Percentiles rank a stretch among this genome's conserved stretches.
Conservation (phyloP, 2,797 vertebrate species). For the Acanthurus lineatus region DNA sequence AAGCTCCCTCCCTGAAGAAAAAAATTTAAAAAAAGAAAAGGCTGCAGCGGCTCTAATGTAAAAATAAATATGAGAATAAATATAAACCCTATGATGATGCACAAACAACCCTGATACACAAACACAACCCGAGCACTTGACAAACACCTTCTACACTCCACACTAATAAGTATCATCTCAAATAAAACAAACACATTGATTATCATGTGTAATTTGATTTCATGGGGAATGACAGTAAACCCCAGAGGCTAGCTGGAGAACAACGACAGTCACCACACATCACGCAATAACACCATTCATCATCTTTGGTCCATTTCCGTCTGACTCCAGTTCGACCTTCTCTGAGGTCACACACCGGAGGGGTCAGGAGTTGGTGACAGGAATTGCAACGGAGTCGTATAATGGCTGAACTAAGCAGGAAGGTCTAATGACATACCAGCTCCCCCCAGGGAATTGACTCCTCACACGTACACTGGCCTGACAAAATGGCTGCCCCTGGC, state of each 20-base stretch:
- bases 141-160: slow-evolving; percentile 38
- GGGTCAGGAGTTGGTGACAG: slow-evolving; percentile 60
- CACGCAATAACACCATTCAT: slow-evolving; percentile 47
- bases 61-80: slow-evolving; percentile 60
- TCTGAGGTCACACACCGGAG: slow-evolving; percentile 47
- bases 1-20: background rate
- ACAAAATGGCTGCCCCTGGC: slow-evolving; percentile 49
- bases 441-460: slow-evolving; percentile 54
- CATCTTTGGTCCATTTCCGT: slow-evolving; percentile 50
- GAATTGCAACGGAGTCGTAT: slow-evolving; percentile 45
- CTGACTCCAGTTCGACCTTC: slow-evolving; percentile 59
- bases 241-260: slow-evolving; percentile 37
- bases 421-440: slow-evolving; percentile 67
- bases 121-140: slow-evolving; percentile 37
- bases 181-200: slow-evolving; percentile 61
- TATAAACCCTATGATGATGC: slow-evolving; percentile 49
- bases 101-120: slow-evolving; percentile 41
- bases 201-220: slow-evolving; percentile 58
- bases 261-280: slow-evolving; percentile 33
- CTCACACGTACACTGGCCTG: slow-evolving; percentile 49
- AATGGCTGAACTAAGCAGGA: slow-evolving; percentile 69
- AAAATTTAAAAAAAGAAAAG: background rate
- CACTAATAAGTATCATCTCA: slow-evolving; percentile 38
- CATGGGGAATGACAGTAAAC: slow-evolving; percentile 34
- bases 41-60: slow-evolving; percentile 27